Base-by-base conservation (phyloP, 2,797 vertebrate genomes). In the Lerista edwardsae region DNA sequence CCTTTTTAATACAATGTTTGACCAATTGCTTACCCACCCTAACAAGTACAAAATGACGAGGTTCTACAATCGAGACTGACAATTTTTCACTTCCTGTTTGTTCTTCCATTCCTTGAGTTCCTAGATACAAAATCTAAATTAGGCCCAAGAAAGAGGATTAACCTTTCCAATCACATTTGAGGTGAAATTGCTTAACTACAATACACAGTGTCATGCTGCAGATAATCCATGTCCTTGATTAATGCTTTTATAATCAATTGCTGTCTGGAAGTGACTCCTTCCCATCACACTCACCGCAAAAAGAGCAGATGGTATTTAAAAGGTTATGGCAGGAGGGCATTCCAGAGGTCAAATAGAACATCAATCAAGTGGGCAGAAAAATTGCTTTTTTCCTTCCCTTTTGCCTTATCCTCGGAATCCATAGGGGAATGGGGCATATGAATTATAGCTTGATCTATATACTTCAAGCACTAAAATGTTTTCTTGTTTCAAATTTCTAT, bases 161-260 rank as follows among this genome's bases (percentile, higher is more conserved):
- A 94, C 92, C 93, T 95, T 96, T 95, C 93, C 93, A 96, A 95
- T 95, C 93, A 92, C 88, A 93, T 80, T 94, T 94, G 93, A 96
- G 92, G 91, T 93, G 94, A 96, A 95, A 96, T 93, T 96, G 92
- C 95, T 96, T 96, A 95, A 96, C 93, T 95, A 94, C 88, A 94
- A 93, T 93, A 91, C 91, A 95, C 90, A 91, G 87, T 92, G 94
- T 93, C 90, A 90, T 94, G 94, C 95, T 93, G 87, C 90, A 97
- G 97, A 97, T 98, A 98, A 98, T 98, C 97, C 97, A 96, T 97
- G 96, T 91, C 95, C 96, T 97, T 98, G 98, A 98, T 98, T 98
- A 98, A 98, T 98, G 98, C 95, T 94, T 95, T 96, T 97, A 96
- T 97, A 98, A 99, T 99, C 98, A 98, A 98, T 99, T 96, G 97